A percentile compares a stretch with the other conserved stretches of the same genome.
phyloP scores from a whole-genome alignment of 2,113 vertebrate species.

The rabbit (Oryctolagus cuniculus) region mOryCun1.1 NC_091450.1:17946001-17946500 shows the following conservation, averaged over 20 bases:
- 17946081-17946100: no score
- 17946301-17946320: not conserved
- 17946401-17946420: not conserved
- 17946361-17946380: not conserved
- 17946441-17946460: not conserved
- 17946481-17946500: not conserved
- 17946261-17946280: not conserved
- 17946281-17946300: not conserved
- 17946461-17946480: not conserved
- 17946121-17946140: no score
- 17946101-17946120: no score
- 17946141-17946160: no score
- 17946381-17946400: not conserved
- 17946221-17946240: not conserved
- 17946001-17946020: no score
- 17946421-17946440: not conserved
- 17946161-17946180: no score
- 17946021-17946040: no score
- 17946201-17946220: constrained; percentile 17
- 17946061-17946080: no score
- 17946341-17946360: not conserved
- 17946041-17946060: no score
- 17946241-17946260: not conserved
- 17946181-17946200: not conserved
- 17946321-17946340: not conserved